Base-by-base conservation (phyloP, 64 coral and sea anemone species). In the Acropora yongei region DNA sequence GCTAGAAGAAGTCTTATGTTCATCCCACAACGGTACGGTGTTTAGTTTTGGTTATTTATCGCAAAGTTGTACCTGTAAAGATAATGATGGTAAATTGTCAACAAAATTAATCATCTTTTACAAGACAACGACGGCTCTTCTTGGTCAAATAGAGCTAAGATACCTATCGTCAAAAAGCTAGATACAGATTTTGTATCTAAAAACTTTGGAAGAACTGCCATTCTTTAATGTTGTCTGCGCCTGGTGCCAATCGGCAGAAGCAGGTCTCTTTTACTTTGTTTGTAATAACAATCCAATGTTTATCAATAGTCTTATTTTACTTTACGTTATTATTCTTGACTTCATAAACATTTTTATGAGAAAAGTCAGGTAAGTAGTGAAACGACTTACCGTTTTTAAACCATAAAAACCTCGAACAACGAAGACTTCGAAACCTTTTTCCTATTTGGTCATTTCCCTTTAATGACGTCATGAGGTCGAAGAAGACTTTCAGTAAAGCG, bases 1-100 rank as follows among this genome's bases (percentile, higher is more conserved):
- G 82, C 68, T 30, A 85, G 44, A 85, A 85, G 82, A 72, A 85
- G 82, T 72, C 82, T 69, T 8, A 11, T 85, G 82, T 85, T 85
- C 82, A 85, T 85, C 66, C 61, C 82, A 85, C 82, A 44, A 60
- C 53, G 57, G 44, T 84, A 69, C 9, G 43, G 68, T 85, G 14
- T 72, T 85, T 65, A 65, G 14, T 85, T 71, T 85, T 85, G 82
- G 66, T 85, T 85, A 85, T 85, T 85, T 85, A 85, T 85, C 63
- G 63, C 65, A 85, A 85, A 71, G 45, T 71, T 71, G 61, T 71
- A 85, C 82, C 82, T 85, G 82, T 68, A 48, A 72, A 47, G 60
- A 47, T 71, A 85, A 72, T n/a, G 82, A 49, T 48, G 46, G 41
- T 49, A 47, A 19, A 48, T 71, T 71, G 30, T 69, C 16, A 85